Conservation (phyloP, 2,888 invertebrate species). For the Melieria omissa region DNA sequence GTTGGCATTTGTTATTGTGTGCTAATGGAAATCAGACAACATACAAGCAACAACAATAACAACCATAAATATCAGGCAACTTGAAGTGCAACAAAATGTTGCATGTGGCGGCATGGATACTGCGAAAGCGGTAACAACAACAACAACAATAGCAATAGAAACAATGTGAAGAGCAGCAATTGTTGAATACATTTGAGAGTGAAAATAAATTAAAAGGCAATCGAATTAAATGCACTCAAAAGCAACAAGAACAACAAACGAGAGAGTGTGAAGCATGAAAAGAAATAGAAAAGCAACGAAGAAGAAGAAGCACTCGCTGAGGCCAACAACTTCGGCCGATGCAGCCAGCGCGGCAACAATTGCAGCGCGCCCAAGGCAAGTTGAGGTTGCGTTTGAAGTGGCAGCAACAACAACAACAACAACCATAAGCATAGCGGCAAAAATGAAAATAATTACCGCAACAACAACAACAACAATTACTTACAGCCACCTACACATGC, state of each 20-base stretch:
- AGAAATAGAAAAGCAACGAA: neutral
- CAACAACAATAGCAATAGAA: conserved; percentile 34
- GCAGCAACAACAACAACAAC: conserved; percentile 19
- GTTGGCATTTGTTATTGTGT: conserved; percentile 19
- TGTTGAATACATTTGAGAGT: conserved; percentile 9
- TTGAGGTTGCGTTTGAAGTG: neutral
- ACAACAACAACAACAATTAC: conserved; percentile 7
- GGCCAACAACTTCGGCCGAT: neutral
- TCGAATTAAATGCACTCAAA: conserved; percentile 31
- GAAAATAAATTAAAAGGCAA: conserved; percentile 31
- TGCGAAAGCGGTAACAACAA: conserved; percentile 14
- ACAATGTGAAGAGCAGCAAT: conserved; percentile 39
- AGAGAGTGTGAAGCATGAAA: neutral
- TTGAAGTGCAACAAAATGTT: conserved; percentile 26
- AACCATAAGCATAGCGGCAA: neutral
- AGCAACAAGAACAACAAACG: neutral
- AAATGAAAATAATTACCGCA: neutral
- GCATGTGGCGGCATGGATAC: no score
- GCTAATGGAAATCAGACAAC: conserved; percentile 35
- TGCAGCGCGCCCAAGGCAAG: conserved; percentile 2
- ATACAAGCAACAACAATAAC: conserved; percentile 22
- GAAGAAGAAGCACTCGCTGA: neutral
- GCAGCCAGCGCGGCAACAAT: neutral
- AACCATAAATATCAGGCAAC: conserved; percentile 19
- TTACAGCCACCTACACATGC: neutral